A percentile compares a stretch with the other conserved stretches of the same genome.
Evolutionary conservation across 2,797 vertebrate genomes (phyloP).

Genomic region (Lepidocolaptes lacrymiger): DNA sequence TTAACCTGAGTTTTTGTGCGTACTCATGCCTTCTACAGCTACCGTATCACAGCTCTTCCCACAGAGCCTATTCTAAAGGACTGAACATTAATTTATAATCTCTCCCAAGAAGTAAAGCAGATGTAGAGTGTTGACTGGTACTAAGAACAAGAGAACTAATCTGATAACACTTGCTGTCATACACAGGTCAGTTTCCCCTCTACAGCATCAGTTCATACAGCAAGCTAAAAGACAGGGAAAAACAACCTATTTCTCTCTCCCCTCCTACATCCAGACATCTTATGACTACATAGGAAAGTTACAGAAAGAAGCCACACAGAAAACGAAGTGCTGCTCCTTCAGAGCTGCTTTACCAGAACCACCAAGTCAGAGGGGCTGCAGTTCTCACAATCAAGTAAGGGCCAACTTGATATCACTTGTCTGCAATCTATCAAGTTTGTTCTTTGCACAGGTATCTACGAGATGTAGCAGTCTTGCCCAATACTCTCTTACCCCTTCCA

Average conservation of each 20-base stretch:
- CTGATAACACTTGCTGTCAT: neutral
- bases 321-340: neutral
- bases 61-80: neutral
- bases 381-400: neutral
- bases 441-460: neutral
- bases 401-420: neutral
- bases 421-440: neutral
- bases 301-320: neutral
- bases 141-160: neutral
- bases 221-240: neutral
- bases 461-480: neutral
- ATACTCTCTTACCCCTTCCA: neutral
- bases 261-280: neutral
- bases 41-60: neutral
- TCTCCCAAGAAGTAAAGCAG: neutral
- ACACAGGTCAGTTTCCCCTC: neutral
- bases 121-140: neutral
- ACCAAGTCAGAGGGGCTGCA: neutral
- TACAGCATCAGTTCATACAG: neutral
- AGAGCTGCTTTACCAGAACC: neutral
- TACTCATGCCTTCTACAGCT: neutral
- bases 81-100: neutral
- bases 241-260: neutral
- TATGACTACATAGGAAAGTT: neutral
- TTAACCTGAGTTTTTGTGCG: neutral